Percentiles rank a stretch among this genome's conserved stretches.
Evolutionary conservation across 1,140 invertebrate genomes (phyloP).

Genomic region (Epicauta chinensis): DNA sequence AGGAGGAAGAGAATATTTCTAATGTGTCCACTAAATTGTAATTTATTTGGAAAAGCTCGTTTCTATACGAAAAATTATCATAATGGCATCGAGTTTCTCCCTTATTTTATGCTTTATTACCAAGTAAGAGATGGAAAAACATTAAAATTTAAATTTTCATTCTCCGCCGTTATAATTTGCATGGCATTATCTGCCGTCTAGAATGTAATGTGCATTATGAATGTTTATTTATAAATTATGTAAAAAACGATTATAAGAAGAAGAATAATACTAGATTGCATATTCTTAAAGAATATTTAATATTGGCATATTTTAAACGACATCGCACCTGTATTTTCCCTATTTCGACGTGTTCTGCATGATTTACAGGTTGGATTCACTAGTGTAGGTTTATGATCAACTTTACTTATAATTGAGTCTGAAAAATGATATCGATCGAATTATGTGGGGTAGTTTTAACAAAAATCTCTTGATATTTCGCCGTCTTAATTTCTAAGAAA

Average conservation of each 20-base stretch:
- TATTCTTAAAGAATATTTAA: slow-evolving; percentile 4
- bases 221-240: slow-evolving; percentile 44
- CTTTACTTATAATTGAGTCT: no score
- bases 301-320: slow-evolving; percentile 17
- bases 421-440: no score
- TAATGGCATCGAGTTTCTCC: slow-evolving; percentile 14
- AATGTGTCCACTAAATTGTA: slow-evolving; percentile 8
- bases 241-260: slow-evolving; percentile 33
- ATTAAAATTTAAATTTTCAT: slow-evolving; percentile 40
- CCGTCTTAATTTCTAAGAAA: slow-evolving; percentile 28
- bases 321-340: no score
- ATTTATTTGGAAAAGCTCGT: slow-evolving; percentile 13
- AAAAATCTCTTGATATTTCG: slow-evolving; percentile 1
- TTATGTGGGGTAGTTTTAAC: no score
- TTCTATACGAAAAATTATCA: slow-evolving; percentile 15
- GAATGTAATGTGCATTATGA: slow-evolving; percentile 40
- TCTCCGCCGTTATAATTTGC: slow-evolving; percentile 40
- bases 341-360: no score
- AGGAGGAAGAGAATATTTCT: no score
- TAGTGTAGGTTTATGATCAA: no score
- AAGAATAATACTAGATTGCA: no score
- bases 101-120: slow-evolving; percentile 19
- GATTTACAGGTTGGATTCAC: no score
- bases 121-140: slow-evolving; percentile 28
- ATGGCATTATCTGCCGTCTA: slow-evolving; percentile 35